Evolutionary conservation across 1,140 invertebrate genomes (phyloP), one percentile per base, ranked within the genome.

Genomic region (Bombus consobrinus): DNA sequence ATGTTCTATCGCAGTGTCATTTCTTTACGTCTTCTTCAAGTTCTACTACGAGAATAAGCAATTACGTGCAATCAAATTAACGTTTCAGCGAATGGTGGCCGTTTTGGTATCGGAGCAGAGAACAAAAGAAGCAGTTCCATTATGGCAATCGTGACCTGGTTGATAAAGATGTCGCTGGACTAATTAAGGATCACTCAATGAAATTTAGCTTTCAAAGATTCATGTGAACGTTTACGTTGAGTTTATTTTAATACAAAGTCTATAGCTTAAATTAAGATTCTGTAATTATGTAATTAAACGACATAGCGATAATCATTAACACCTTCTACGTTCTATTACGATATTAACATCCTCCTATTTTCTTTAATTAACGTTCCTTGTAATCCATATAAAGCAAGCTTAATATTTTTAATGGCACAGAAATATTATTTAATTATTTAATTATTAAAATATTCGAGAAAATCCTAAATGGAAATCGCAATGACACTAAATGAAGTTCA

Each of bases 101-200:
- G 28, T 68, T n/a, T 68, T 68, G 25, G 12, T 80, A 69, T n/a
- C 22, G 3, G 34, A 15, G 4, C 43, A 22, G 5, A 13, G n/a
- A 25, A 28, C 39, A 34, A 69, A 69, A n/a, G 25, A 37, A 71
- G 34, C 34, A 34, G 43, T 80, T 80, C 64, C 53, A 71, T 80
- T 80, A 71, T 64, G n/a, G n/a, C 18, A 59, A n/a, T 37, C 34
- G 47, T 59, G 71, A 73, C 71, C 53, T 28, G 74, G 25, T 59
- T 59, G 66, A 69, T 39, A 18, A 80, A 71, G 43, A 80, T 53
- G 41, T 73, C 71, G 34, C 13, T 18, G 25, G 4, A 3, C 34
- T 25, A 53, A 53, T 47, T 53, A 53, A 34, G 74, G 43, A 73
- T 41, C 59, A 6, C 15, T 5, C 43, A 43, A 37, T 68, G 41